phyloP scores from a whole-genome alignment of 2,888 invertebrate species.

The Anoplius nigerrimus region DNA sequence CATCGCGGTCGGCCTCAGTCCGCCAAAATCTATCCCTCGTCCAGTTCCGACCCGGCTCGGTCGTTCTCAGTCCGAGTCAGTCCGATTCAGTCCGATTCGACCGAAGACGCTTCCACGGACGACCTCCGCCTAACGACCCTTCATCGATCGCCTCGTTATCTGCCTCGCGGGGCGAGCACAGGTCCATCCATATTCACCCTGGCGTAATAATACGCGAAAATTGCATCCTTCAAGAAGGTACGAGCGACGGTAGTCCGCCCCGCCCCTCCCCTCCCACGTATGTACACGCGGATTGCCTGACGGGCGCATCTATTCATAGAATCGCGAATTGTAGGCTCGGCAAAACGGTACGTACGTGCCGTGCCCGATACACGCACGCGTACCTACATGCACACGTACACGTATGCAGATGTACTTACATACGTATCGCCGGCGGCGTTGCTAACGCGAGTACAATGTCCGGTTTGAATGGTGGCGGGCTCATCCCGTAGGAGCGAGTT shows the following conservation, averaged over 20 bases:
- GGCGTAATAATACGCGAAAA: conserved; percentile 20
- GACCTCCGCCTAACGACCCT: conserved; percentile 10
- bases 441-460: too few species aligned
- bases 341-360: background rate
- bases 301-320: too few species aligned
- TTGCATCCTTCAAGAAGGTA: conserved; percentile 13
- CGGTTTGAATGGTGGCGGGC: too few species aligned
- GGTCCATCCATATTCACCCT: conserved; percentile 28
- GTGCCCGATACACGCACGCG: too few species aligned
- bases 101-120: background rate
- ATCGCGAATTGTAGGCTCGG: too few species aligned
- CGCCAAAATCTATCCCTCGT: too few species aligned
- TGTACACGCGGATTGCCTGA: background rate
- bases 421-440: too few species aligned
- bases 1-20: too few species aligned
- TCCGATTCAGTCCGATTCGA: too few species aligned
- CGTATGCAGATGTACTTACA: background rate
- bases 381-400: background rate
- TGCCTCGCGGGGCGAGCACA: background rate
- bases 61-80: too few species aligned
- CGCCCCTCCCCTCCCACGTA: background rate
- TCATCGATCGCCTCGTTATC: conserved; percentile 5
- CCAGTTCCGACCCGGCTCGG: too few species aligned
- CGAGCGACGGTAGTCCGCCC: background rate
- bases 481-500: too few species aligned